Percentiles rank a stretch among this genome's conserved stretches.
Evolutionary conservation across 1,140 invertebrate species (phyloP).

Genomic region (Orchesella cincta): DNA sequence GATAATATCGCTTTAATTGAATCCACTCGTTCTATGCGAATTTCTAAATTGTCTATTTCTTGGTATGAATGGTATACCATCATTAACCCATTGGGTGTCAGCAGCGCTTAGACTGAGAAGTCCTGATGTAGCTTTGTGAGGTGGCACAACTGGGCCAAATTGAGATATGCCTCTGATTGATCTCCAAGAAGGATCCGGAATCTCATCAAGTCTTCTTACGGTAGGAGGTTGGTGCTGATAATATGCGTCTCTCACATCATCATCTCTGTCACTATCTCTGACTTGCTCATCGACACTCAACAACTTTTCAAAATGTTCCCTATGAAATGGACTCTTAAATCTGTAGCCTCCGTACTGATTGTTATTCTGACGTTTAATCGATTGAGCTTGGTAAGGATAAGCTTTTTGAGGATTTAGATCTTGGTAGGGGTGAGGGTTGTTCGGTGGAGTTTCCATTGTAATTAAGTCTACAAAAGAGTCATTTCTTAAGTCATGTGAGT

Average conservation of each 20-base stretch:
- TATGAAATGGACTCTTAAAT: constrained; percentile 8
- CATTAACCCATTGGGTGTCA: constrained; percentile 1
- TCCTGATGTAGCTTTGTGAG: background rate
- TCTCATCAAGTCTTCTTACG: background rate
- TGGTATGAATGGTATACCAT: background rate
- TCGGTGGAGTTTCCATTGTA: background rate
- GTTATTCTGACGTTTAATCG: background rate
- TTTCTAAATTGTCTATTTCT: background rate
- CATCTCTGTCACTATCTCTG: constrained; percentile 4
- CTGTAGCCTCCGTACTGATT: background rate
- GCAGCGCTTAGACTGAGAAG: background rate
- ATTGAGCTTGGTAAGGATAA: background rate
- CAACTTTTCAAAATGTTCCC: constrained; percentile 14
- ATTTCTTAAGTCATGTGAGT: background rate
- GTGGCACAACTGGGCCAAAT: background rate
- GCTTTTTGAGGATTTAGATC: background rate
- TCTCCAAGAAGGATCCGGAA: constrained; percentile 2
- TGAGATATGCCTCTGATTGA: constrained; percentile 6
- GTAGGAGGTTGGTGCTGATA: too few relatives aligned
- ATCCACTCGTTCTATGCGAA: too few relatives aligned
- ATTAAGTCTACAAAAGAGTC: background rate
- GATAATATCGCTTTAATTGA: too few relatives aligned
- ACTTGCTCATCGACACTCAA: constrained; percentile 14
- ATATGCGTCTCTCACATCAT: background rate
- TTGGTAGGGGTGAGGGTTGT: background rate